Evolutionary conservation across 2,888 invertebrate genomes (phyloP), one percentile per base, ranked within the genome.

Genomic region (Apeira syringaria): DNA sequence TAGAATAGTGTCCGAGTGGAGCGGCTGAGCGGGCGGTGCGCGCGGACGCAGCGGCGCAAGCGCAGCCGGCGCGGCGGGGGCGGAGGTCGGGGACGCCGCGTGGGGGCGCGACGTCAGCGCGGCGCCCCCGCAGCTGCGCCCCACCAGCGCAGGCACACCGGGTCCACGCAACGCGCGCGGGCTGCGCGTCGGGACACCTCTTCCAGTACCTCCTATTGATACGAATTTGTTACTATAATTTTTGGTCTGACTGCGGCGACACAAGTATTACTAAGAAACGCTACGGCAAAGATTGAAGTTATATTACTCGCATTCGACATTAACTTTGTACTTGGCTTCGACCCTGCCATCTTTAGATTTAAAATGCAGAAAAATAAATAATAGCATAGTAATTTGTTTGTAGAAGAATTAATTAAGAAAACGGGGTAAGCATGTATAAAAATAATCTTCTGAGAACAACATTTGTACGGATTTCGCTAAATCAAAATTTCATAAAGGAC

Each of bases 101-200:
- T 62, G 59, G 59, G 61, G 60, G 63, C 64, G 68, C 66, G 64
- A 68, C 69, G 69, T 64, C 66, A 66, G 71, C 69, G 73, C 53
- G 64, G 58, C 68, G 75, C 64, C 63, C 69, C 65, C 57, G 68
- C 61, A 39, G 50, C 57, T 12, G 53, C 56, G 17, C 67, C 67
- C 77, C 93, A 94, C 98, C 98, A 98, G 70, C 96, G 94, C 76
- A 98, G 92, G 87, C 95, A 96, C 61, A 92, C 89, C 37, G 95
- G 93, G 87, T 98, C 98, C 68, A 98, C 97, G 89, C 95, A 94
- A 74, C 97, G 96, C 67, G 95, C 94, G 67, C 95, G 94, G 27
- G 95, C 95, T 24, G 95, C 94, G 38, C 97, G 94, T 38, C 97
- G 96, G 42, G 95, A 93, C 78, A 96, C 97, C 69, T 98, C 98